Percentiles rank a stretch among this genome's conserved stretches.
Evolutionary conservation across 2,888 invertebrate genomes (phyloP).

Genomic region (Uropetala carovei): DNA sequence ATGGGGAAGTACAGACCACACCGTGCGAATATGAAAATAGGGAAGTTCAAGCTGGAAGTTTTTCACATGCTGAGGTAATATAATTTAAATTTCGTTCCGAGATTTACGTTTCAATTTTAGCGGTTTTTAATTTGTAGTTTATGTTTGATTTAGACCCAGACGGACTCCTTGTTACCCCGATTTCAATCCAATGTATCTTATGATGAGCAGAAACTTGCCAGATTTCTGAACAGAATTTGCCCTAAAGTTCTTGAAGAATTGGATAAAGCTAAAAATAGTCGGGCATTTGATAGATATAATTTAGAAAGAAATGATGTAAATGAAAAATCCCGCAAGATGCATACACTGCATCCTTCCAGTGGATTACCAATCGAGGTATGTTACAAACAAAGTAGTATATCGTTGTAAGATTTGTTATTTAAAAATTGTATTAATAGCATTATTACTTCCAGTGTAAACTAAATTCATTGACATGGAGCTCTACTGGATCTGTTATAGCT

Average conservation of each 20-base stretch:
- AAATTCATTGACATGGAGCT: constrained; percentile 70
- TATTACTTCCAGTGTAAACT: constrained; percentile 69
- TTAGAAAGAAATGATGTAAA: constrained; percentile 58
- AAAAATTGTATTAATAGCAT: neutral
- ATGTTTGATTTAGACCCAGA: constrained; percentile 30
- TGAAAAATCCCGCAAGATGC: constrained; percentile 53
- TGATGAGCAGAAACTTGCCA: constrained; percentile 65
- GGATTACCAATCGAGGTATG: constrained; percentile 51
- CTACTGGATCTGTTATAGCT: constrained; percentile 70
- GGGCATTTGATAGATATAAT: constrained; percentile 63
- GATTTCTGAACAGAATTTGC: constrained; percentile 66
- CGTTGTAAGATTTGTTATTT: neutral
- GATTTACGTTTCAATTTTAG: neutral
- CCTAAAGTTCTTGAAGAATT: constrained; percentile 67
- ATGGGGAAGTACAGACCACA: constrained; percentile 22
- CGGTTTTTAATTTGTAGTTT: neutral
- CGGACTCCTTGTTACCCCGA: neutral
- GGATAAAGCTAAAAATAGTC: constrained; percentile 66
- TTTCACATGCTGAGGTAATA: constrained; percentile 13
- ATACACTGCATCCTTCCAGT: constrained; percentile 62
- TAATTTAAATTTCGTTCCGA: neutral
- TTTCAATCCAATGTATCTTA: neutral
- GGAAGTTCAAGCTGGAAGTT: neutral
- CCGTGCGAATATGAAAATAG: neutral
- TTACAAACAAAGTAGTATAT: neutral